Conservation (phyloP, 2,113 vertebrate species). For the Microcebus griseorufus region DNA sequence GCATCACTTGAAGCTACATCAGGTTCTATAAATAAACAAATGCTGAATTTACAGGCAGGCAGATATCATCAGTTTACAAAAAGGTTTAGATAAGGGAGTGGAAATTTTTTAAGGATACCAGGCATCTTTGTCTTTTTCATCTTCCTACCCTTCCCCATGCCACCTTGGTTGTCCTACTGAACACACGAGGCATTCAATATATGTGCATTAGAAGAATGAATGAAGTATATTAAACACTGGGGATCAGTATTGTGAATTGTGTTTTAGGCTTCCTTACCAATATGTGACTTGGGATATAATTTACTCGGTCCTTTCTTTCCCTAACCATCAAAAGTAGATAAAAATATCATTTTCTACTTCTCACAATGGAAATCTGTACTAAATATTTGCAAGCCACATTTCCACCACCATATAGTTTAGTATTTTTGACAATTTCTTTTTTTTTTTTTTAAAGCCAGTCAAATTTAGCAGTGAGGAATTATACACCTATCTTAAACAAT, state of each 20-base stretch:
- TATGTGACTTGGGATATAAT: not conserved
- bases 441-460: not conserved
- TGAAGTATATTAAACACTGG: not conserved
- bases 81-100: not conserved
- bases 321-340: not conserved
- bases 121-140: not conserved
- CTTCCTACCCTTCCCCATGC: not conserved
- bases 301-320: not conserved
- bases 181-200: not conserved
- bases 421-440: not conserved
- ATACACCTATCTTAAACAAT: not conserved
- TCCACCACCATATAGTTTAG: not conserved
- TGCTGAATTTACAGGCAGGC: not conserved
- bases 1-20: constrained; percentile 96
- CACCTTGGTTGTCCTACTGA: not conserved
- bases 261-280: not conserved
- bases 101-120: not conserved
- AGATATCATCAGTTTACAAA: not conserved
- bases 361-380: not conserved
- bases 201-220: not conserved
- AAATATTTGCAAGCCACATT: not conserved
- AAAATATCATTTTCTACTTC: not conserved
- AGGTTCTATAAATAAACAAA: constrained; percentile 87
- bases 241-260: not conserved
- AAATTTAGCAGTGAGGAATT: too few relatives aligned